phyloP scores from a whole-genome alignment of 2,888 invertebrate species.

The Liodrosophila aerea region DNA sequence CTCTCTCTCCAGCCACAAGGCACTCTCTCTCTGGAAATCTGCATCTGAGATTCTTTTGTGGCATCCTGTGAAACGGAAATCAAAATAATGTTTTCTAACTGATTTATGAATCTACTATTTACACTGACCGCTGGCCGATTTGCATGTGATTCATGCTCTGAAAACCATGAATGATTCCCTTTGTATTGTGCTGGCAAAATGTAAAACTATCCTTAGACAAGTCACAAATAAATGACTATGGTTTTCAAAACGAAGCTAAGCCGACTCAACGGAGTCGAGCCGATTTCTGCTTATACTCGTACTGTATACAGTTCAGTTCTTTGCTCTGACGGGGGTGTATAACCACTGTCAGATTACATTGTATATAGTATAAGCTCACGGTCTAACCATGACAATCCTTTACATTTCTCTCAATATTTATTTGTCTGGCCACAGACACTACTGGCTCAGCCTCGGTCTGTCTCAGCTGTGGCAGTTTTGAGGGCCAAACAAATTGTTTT shows the following conservation, averaged over 20 bases:
- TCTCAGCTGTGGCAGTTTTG: constrained; percentile 24
- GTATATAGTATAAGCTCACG: constrained; percentile 39
- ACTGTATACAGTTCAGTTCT: too few species aligned
- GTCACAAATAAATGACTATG: constrained; percentile 66
- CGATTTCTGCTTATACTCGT: constrained; percentile 6
- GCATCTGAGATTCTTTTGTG: constrained; percentile 54
- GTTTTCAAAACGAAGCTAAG: constrained; percentile 26
- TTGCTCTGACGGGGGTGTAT: constrained; percentile 35
- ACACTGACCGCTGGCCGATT: constrained; percentile 64
- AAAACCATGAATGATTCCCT: constrained; percentile 77
- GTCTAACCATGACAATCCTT: constrained; percentile 58
- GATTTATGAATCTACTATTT: constrained; percentile 78
- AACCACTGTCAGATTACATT: constrained; percentile 47
- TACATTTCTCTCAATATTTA: constrained; percentile 62
- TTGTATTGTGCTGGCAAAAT: constrained; percentile 43
- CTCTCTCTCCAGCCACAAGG: constrained; percentile 19
- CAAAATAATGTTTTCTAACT: constrained; percentile 76
- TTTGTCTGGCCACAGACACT: constrained; percentile 55
- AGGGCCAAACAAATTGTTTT: constrained; percentile 62
- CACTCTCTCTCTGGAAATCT: constrained; percentile 8
- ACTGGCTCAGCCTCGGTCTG: too few species aligned
- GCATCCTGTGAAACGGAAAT: constrained; percentile 64
- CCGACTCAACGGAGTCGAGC: too few species aligned
- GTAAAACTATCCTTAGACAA: constrained; percentile 43
- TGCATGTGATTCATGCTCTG: constrained; percentile 78